phyloP scores from a whole-genome alignment of 2,113 vertebrate species.

The Paraplagusia blochii region DNA sequence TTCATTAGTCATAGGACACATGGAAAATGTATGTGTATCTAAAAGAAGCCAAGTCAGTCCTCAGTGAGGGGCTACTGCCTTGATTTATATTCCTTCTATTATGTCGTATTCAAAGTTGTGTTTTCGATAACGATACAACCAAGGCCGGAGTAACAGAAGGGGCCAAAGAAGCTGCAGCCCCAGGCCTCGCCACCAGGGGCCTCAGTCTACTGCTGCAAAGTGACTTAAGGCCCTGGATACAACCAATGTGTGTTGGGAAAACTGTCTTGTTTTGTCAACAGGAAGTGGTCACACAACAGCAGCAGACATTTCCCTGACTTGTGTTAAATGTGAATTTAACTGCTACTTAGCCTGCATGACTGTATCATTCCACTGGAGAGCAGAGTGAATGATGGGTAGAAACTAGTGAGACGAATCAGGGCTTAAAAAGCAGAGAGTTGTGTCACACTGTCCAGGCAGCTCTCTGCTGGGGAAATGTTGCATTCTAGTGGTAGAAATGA shows the following conservation, averaged over 20 bases:
- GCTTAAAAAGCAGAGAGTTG: constrained; percentile 43
- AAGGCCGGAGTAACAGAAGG: no score
- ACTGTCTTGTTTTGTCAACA: constrained; percentile 42
- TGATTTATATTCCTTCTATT: not conserved
- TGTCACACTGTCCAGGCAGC: constrained; percentile 16
- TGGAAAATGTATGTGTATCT: constrained; percentile 34
- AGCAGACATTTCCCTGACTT: constrained; percentile 29
- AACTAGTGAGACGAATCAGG: constrained; percentile 59
- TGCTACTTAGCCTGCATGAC: constrained; percentile 45
- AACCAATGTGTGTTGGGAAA: no score
- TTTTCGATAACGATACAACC: not conserved
- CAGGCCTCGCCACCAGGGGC: no score
- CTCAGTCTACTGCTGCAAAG: no score
- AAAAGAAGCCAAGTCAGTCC: constrained; percentile 56
- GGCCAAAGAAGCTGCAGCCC: no score
- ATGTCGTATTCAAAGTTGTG: no score
- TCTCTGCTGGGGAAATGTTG: constrained; percentile 39
- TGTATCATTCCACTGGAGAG: constrained; percentile 36
- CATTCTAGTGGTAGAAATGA: constrained; percentile 40
- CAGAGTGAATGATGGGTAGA: constrained; percentile 52
- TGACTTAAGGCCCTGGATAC: no score
- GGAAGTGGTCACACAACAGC: constrained; percentile 52
- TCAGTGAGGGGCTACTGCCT: constrained; percentile 38
- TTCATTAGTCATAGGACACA: constrained; percentile 17
- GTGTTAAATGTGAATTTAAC: constrained; percentile 25